Conservation (phyloP, 2,113 vertebrate species). For the Charadrius vociferus region DNA sequence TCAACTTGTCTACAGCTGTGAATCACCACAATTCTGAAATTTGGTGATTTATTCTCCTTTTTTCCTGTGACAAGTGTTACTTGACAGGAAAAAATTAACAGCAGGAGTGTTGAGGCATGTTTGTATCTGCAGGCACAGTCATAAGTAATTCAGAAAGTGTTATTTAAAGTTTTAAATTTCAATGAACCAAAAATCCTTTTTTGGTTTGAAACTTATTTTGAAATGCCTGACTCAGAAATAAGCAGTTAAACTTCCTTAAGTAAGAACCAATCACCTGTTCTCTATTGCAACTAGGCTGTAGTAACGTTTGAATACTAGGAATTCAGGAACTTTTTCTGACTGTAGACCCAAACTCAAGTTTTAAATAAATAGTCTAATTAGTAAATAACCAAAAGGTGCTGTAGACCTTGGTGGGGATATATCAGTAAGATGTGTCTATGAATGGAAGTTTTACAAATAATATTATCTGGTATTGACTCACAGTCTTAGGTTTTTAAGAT, state of each 20-base stretch:
- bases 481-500: neutral
- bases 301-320: neutral
- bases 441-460: neutral
- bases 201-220: neutral
- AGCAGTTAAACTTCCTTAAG: neutral
- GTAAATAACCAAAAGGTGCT: neutral
- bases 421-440: neutral
- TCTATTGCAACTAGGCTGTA: fast-evolving
- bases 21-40: neutral
- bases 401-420: neutral
- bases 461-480: neutral
- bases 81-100: neutral
- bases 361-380: neutral
- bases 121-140: neutral
- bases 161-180: neutral
- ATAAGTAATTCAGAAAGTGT: neutral
- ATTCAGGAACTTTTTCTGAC: neutral
- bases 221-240: neutral
- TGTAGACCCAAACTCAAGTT: neutral
- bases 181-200: neutral
- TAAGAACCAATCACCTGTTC: neutral
- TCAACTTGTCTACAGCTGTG: neutral
- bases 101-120: neutral
- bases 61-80: neutral
- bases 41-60: neutral